phyloP scores from a whole-genome alignment of 1,140 invertebrate genomes.

The Brachystomella parvula region DNA sequence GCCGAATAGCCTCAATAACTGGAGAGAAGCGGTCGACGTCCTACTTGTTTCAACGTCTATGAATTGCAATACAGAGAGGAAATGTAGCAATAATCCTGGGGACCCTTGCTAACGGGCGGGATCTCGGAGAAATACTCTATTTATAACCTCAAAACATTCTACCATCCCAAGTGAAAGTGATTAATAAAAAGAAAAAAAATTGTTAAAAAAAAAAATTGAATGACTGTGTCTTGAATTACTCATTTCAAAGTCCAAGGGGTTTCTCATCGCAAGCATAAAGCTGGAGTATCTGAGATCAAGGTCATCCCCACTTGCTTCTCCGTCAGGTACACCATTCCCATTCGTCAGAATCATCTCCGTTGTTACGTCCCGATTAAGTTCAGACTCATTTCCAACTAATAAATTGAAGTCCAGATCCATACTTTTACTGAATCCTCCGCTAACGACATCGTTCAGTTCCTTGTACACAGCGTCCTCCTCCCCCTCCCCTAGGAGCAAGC shows the following conservation, averaged over 20 bases:
- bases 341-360: background rate
- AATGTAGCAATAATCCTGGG: no score
- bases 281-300: conserved; percentile 56
- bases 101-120: no score
- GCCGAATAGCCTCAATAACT: no score
- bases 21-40: no score
- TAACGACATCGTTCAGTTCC: background rate
- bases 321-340: conserved; percentile 1
- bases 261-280: conserved; percentile 75
- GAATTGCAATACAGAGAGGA: no score
- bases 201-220: no score
- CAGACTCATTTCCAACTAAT: background rate
- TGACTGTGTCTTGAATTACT: no score
- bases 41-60: no score
- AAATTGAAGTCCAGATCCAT: background rate
- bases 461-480: background rate
- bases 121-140: no score
- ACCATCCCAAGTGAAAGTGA: no score
- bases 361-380: background rate
- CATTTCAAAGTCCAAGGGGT: conserved; percentile 57
- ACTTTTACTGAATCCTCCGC: background rate
- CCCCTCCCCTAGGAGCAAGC: background rate
- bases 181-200: no score
- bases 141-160: no score
- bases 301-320: conserved; percentile 43